Evolutionary conservation across 92 coral and sea anemone genomes (phyloP).

Genomic region (Palythoa heliodiscus): DNA sequence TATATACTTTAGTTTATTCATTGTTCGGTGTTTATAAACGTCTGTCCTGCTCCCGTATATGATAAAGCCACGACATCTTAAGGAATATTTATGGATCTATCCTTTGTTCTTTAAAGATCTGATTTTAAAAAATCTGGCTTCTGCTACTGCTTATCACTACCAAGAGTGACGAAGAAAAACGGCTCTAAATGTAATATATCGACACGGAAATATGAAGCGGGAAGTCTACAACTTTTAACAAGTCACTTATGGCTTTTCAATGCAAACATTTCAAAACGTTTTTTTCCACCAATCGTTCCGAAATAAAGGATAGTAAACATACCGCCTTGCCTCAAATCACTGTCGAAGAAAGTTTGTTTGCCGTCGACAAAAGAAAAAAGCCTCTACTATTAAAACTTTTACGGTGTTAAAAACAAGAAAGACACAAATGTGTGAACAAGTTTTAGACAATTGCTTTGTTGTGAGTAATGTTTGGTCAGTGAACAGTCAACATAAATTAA

Average conservation of each 20-base stretch:
- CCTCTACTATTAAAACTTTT: neutral
- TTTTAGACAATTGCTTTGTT: constrained; percentile 26
- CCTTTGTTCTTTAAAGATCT: neutral
- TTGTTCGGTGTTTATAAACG: too few relatives aligned
- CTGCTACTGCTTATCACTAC: too few relatives aligned
- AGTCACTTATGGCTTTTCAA: neutral
- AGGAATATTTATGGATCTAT: too few relatives aligned
- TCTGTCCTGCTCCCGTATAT: too few relatives aligned
- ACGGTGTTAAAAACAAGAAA: neutral
- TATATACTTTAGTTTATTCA: too few relatives aligned
- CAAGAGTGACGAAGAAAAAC: neutral
- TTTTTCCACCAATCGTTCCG: neutral
- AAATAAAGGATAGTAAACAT: neutral
- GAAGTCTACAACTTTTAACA: neutral
- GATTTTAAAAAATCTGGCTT: neutral
- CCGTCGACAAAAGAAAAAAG: neutral
- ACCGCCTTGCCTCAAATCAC: neutral
- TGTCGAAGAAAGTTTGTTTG: constrained; percentile 1
- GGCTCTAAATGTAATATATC: neutral
- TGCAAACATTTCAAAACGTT: neutral
- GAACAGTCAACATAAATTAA: constrained; percentile 40
- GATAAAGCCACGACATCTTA: too few relatives aligned
- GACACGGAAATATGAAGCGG: neutral
- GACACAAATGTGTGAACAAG: constrained; percentile 18
- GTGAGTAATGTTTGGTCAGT: constrained; percentile 10